Evolutionary conservation across 2,888 invertebrate species (phyloP).

Genomic region (Vanessa cardui): DNA sequence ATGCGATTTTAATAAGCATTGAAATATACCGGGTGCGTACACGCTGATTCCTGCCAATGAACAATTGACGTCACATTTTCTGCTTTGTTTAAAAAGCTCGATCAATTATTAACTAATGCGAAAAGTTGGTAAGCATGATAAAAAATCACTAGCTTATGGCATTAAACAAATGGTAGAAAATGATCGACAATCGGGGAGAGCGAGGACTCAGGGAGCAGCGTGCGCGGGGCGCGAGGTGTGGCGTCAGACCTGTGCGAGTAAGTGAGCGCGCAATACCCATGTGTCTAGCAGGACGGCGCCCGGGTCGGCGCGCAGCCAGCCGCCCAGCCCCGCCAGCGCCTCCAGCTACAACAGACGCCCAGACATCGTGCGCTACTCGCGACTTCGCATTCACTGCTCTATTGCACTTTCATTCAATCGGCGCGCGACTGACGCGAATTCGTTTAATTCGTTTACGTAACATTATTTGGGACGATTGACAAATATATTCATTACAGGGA

Average conservation of each 20-base stretch:
- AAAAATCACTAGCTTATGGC: no score
- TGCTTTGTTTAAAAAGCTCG: no score
- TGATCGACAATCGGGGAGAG: not conserved
- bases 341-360: constrained; percentile 77
- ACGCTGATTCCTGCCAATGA: constrained; percentile 10
- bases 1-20: constrained; percentile 5
- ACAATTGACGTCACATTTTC: not conserved
- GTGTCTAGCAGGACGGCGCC: constrained; percentile 79
- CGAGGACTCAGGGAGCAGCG: constrained; percentile 18
- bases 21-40: constrained; percentile 1
- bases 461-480: no score
- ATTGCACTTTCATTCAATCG: no score
- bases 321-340: constrained; percentile 80
- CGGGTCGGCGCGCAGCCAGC: constrained; percentile 79
- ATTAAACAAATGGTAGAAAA: not conserved
- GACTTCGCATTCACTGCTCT: no score
- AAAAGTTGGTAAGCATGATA: not conserved
- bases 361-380: not conserved
- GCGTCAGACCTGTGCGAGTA: constrained; percentile 82
- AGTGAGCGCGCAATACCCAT: constrained; percentile 84
- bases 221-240: constrained; percentile 28
- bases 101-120: not conserved
- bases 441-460: no score
- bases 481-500: no score
- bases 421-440: no score